A percentile compares a stretch with the other conserved stretches of the same genome.
These are phyloP conservation scores for Antennarius striatus DNA, from an alignment of 2,113 vertebrate species.

Conservation along the genomic window DNA sequence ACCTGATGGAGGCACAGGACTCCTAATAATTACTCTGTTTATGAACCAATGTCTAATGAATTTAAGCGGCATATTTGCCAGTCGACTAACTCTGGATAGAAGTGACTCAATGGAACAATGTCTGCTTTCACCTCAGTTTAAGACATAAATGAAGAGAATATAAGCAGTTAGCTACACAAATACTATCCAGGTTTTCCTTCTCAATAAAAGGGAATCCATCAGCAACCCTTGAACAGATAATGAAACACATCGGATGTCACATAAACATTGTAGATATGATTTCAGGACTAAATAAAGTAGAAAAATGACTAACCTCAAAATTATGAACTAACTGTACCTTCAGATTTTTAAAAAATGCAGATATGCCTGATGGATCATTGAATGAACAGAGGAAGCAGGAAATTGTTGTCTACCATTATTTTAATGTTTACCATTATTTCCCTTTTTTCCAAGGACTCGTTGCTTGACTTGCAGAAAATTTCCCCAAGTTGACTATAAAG, in stretches of 20 bases:
- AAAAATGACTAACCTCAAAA: no score
- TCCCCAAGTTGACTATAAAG: no score
- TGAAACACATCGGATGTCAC: not conserved
- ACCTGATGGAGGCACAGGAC: conserved; percentile 69
- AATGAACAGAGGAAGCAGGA: no score
- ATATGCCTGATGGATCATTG: no score
- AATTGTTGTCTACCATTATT: no score
- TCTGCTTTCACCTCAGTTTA: conserved; percentile 12
- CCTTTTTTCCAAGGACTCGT: no score
- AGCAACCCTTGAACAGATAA: not conserved
- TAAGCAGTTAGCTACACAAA: not conserved
- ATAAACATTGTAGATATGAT: not conserved
- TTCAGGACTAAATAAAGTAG: no score
- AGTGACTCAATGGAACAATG: conserved; percentile 36
- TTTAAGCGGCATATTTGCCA: conserved; percentile 73
- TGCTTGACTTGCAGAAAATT: no score
- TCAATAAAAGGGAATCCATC: conserved; percentile 1
- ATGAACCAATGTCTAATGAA: conserved; percentile 73
- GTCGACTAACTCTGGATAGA: conserved; percentile 48
- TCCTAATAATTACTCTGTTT: conserved; percentile 76
- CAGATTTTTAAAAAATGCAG: no score
- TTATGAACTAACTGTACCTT: no score
- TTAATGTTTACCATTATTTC: no score
- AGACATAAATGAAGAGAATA: not conserved
- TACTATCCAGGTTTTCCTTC: not conserved